Conservation (phyloP, 2,797 vertebrate genomes). For the Sarcoramphus papa region DNA sequence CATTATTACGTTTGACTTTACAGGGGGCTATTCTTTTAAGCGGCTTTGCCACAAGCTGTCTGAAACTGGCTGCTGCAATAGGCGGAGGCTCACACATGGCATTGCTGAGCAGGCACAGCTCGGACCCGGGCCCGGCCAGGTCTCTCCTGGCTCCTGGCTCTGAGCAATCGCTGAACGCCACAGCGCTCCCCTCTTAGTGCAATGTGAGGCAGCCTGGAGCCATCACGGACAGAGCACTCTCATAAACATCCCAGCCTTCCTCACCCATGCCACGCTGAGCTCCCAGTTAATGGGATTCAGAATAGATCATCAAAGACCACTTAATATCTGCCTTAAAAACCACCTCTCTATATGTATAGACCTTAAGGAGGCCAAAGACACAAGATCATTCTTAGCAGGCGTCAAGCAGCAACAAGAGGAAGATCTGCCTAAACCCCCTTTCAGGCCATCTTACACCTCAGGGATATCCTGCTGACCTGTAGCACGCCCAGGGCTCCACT, state of each 20-base stretch:
- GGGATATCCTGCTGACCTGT: neutral
- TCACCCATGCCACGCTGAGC: neutral
- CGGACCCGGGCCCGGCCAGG: accelerated
- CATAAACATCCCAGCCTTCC: neutral
- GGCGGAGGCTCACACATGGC: neutral
- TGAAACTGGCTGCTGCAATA: neutral
- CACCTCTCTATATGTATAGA: neutral
- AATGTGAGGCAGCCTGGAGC: neutral
- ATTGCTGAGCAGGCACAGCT: neutral
- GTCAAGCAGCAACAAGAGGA: neutral
- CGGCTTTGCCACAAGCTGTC: neutral
- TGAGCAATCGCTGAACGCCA: accelerated
- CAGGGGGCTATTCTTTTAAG: neutral
- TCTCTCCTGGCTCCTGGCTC: neutral
- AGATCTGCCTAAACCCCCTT: neutral
- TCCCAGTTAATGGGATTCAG: neutral
- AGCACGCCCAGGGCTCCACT: accelerated
- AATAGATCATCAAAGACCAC: neutral
- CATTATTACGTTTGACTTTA: neutral
- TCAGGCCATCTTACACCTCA: accelerated
- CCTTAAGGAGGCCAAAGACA: neutral
- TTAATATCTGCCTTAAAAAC: neutral
- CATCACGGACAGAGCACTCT: neutral
- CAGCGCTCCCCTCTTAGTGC: neutral
- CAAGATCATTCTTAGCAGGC: neutral